phyloP scores from a whole-genome alignment of 2,797 vertebrate species.

The Rachycentron canadum region DNA sequence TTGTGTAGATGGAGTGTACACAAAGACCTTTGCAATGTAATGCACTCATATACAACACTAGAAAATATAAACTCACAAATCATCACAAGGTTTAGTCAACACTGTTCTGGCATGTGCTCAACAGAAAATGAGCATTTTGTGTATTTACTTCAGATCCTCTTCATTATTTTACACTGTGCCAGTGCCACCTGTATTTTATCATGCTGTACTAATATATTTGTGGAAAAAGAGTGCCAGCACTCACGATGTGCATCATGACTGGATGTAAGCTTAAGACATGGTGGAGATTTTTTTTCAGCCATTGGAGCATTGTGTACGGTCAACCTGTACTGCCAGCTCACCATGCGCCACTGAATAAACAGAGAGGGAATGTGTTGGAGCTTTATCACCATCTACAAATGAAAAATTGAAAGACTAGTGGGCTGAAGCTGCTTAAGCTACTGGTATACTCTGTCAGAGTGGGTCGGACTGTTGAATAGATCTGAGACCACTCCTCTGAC shows the following conservation, averaged over 20 bases:
- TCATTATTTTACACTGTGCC: conserved; percentile 1
- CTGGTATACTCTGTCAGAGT: neutral
- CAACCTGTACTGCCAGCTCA: neutral
- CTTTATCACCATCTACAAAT: neutral
- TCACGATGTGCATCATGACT: neutral
- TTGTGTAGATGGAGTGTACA: neutral
- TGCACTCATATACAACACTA: neutral
- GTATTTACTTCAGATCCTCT: neutral
- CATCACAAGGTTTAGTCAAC: neutral
- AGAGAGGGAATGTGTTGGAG: neutral
- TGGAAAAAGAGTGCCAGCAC: neutral
- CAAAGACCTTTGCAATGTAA: neutral
- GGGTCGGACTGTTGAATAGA: neutral
- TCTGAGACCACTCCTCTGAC: neutral
- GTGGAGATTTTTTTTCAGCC: neutral
- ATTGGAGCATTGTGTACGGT: neutral
- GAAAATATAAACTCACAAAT: conserved; percentile 5
- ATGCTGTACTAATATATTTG: neutral
- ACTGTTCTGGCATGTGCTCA: neutral
- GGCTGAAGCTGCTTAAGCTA: neutral
- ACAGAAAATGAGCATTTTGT: conserved; percentile 7
- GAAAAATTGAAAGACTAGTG: neutral
- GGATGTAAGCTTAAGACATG: neutral
- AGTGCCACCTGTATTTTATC: neutral
- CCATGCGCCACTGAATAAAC: neutral